A percentile compares a stretch with the other conserved stretches of the same genome.
Conservation (phyloP, 1,140 invertebrate species). For the Plutomurus gul region DNA sequence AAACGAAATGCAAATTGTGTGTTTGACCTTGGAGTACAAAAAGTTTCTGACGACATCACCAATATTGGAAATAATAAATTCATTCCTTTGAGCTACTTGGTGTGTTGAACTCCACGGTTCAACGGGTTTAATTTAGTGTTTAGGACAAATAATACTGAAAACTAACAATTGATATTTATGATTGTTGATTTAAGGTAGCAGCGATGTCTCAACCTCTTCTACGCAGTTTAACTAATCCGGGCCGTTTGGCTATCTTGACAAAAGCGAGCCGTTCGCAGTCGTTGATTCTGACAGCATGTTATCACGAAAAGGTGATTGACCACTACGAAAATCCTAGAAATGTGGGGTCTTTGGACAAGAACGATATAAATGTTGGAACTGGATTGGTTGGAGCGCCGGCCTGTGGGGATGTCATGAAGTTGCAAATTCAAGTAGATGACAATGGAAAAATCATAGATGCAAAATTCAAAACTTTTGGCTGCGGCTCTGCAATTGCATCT, state of each 20-base stretch:
- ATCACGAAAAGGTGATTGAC: constrained; percentile 81
- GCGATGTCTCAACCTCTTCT: neutral
- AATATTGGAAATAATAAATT: too few relatives aligned
- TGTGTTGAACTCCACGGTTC: too few relatives aligned
- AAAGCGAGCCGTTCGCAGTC: neutral
- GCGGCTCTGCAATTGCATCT: constrained; percentile 98
- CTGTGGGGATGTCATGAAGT: constrained; percentile 99
- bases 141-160: too few relatives aligned
- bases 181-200: neutral
- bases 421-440: constrained; percentile 87
- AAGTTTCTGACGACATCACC: too few relatives aligned
- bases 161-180: neutral
- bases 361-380: constrained; percentile 91
- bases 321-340: constrained; percentile 99
- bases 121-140: too few relatives aligned
- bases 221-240: neutral
- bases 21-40: too few relatives aligned
- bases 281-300: constrained; percentile 11
- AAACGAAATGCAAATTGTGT: too few relatives aligned
- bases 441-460: constrained; percentile 98
- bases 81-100: too few relatives aligned
- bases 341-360: constrained; percentile 96
- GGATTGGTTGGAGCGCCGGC: constrained; percentile 98
- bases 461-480: constrained; percentile 99
- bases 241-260: neutral